These are phyloP conservation scores for Pedicia rivosa DNA, from an alignment of 2,888 invertebrate species.

Conservation along the genomic window DNA sequence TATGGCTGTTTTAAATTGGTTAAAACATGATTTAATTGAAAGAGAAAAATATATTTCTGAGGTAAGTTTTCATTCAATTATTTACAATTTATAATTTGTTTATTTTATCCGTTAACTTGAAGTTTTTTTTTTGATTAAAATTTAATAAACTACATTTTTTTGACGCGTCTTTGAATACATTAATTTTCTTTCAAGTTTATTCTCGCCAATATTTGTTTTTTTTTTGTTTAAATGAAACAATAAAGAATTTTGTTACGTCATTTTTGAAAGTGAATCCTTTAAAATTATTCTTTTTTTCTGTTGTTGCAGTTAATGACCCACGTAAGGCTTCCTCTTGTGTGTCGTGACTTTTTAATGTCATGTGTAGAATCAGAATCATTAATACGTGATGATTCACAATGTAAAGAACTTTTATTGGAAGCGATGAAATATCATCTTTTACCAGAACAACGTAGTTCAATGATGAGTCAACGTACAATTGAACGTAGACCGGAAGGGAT, in stretches of 20 bases:
- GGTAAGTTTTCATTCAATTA: slow-evolving; percentile 22
- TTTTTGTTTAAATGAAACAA: neutral
- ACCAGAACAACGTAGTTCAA: slow-evolving; percentile 45
- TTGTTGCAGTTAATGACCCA: slow-evolving; percentile 45
- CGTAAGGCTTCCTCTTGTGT: slow-evolving; percentile 44
- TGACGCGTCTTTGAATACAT: too few species aligned
- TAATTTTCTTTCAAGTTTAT: too few species aligned
- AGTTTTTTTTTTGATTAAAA: too few species aligned
- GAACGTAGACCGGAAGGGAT: slow-evolving; percentile 49
- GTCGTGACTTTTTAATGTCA: slow-evolving; percentile 48
- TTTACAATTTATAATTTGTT: neutral
- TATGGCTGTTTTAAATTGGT: slow-evolving; percentile 47
- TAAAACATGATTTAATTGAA: slow-evolving; percentile 44
- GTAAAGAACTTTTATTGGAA: slow-evolving; percentile 46
- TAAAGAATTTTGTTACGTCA: neutral
- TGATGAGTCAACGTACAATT: slow-evolving; percentile 42
- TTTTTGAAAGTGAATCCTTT: neutral
- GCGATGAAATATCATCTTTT: slow-evolving; percentile 55
- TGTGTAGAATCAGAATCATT: slow-evolving; percentile 47
- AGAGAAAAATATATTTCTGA: slow-evolving; percentile 40
- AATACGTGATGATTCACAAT: slow-evolving; percentile 44
- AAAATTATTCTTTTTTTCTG: slow-evolving; percentile 11
- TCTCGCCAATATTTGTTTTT: neutral
- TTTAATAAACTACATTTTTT: too few species aligned
- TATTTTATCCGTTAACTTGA: too few species aligned